Conservation (phyloP, 2,888 invertebrate genomes). For the Exephanes ischioxanthus region DNA sequence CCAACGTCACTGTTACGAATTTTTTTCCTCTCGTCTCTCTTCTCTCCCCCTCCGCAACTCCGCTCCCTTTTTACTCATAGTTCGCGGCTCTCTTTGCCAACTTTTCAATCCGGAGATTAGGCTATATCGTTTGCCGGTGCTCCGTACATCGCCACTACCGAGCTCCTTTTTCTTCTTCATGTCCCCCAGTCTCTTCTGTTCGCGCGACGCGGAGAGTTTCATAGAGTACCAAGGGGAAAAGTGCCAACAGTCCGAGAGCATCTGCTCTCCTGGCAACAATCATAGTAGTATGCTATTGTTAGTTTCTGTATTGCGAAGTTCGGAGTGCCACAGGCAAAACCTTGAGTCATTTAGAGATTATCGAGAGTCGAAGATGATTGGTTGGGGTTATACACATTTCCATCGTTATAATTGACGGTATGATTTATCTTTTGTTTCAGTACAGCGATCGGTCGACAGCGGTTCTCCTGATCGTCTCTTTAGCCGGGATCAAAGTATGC, state of each 20-base stretch:
- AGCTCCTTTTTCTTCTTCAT: slow-evolving; percentile 16
- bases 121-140: slow-evolving; percentile 58
- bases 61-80: slow-evolving; percentile 40
- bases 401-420: slow-evolving; percentile 28
- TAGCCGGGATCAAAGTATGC: slow-evolving; percentile 94
- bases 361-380: background rate
- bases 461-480: slow-evolving; percentile 91
- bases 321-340: background rate
- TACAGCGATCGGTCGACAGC: slow-evolving; percentile 89
- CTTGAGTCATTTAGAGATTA: slow-evolving; percentile 15
- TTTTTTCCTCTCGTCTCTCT: slow-evolving; percentile 49
- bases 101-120: slow-evolving; percentile 82
- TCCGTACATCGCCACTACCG: slow-evolving; percentile 33
- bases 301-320: slow-evolving; percentile 4
- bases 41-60: slow-evolving; percentile 14
- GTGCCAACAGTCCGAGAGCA: slow-evolving; percentile 43
- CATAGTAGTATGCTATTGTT: slow-evolving; percentile 21
- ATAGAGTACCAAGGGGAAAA: slow-evolving; percentile 19
- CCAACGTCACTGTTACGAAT: slow-evolving; percentile 53
- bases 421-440: slow-evolving; percentile 85
- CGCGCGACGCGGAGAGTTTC: slow-evolving; percentile 33
- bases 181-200: slow-evolving; percentile 24
- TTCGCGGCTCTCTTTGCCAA: slow-evolving; percentile 77
- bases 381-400: background rate
- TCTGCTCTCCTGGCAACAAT: slow-evolving; percentile 35